Evolutionary conservation across 2,113 vertebrate genomes (phyloP).

Genomic region (Urocitellus parryii): DNA sequence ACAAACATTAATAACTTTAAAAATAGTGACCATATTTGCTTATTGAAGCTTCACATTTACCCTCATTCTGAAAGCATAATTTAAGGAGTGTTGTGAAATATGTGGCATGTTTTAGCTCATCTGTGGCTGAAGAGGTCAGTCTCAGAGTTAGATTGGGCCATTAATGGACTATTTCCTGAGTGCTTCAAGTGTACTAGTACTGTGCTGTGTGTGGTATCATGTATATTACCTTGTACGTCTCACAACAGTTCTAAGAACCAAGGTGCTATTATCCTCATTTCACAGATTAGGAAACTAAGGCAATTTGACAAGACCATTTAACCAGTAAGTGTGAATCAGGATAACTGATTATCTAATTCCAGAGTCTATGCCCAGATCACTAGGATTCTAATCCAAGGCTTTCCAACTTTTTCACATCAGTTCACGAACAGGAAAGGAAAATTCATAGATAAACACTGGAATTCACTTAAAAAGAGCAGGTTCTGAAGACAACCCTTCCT

Average conservation of each 20-base stretch:
- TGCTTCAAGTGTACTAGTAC: too few species aligned
- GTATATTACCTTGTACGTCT: background rate
- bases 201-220: background rate
- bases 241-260: background rate
- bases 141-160: background rate
- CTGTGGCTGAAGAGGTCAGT: background rate
- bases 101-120: background rate
- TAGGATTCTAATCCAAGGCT: background rate
- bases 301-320: background rate
- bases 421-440: background rate
- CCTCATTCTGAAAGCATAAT: background rate
- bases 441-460: background rate
- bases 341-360: background rate
- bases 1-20: conserved; percentile 48
- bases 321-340: background rate
- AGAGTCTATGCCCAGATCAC: background rate
- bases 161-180: too few species aligned
- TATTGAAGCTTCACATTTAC: background rate
- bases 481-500: background rate
- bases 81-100: background rate
- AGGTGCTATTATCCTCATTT: background rate
- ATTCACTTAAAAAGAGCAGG: background rate
- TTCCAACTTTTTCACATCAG: background rate
- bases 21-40: background rate
- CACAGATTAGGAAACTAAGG: background rate